Conservation (phyloP, 1,140 invertebrate species). For the Idris sp. region DNA sequence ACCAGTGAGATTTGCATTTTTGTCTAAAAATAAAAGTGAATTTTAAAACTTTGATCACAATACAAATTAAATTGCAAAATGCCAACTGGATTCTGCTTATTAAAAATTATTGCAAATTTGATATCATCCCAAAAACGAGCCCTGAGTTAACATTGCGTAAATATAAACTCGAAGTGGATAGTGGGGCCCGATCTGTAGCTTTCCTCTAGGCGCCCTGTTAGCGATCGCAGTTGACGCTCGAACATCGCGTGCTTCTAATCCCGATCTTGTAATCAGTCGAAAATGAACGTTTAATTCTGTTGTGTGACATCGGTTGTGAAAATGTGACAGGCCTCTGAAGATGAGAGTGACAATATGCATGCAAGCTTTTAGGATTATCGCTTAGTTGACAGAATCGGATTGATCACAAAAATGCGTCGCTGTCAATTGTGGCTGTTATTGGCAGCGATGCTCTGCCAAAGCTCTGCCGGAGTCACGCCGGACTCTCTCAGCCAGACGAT, state of each 20-base stretch:
- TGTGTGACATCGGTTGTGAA: slow-evolving; percentile 4
- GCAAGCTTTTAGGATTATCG: background rate
- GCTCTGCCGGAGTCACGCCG: background rate
- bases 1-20: too few relatives aligned
- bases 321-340: too few relatives aligned
- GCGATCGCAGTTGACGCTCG: slow-evolving; percentile 62
- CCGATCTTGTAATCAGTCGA: slow-evolving; percentile 16
- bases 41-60: too few relatives aligned
- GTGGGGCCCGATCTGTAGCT: slow-evolving; percentile 43
- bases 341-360: slow-evolving; percentile 7
- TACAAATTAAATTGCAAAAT: too few relatives aligned
- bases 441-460: background rate
- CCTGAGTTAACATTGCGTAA: slow-evolving; percentile 53
- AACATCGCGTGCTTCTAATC: slow-evolving; percentile 52
- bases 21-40: too few relatives aligned
- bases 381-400: slow-evolving; percentile 6
- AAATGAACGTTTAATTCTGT: slow-evolving; percentile 17
- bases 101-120: too few relatives aligned
- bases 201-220: slow-evolving; percentile 62
- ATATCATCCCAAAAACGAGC: too few relatives aligned
- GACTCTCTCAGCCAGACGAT: slow-evolving; percentile 21
- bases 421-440: slow-evolving; percentile 9
- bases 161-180: slow-evolving; percentile 45
- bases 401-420: slow-evolving; percentile 4
- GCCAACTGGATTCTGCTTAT: too few relatives aligned